Evolutionary conservation across 2,797 vertebrate genomes (phyloP).

Genomic region (Esox masquinongy): DNA sequence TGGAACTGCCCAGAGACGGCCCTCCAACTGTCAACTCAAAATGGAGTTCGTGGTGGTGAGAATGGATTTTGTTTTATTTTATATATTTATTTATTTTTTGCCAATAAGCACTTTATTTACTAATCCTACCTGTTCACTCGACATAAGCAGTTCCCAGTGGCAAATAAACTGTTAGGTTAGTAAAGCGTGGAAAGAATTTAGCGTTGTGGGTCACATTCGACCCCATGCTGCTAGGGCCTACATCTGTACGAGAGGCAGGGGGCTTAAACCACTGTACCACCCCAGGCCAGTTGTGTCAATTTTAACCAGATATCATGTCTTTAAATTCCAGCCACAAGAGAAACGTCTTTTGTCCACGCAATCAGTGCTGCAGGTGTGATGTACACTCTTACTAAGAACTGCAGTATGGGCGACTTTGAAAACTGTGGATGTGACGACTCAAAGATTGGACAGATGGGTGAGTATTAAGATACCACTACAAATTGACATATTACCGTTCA

Average conservation of each 20-base stretch:
- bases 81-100: neutral
- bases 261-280: neutral
- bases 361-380: conserved; percentile 95
- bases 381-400: conserved; percentile 96
- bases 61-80: neutral
- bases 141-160: neutral
- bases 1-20: conserved; percentile 97
- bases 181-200: too few relatives aligned
- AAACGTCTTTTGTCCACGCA: conserved; percentile 93
- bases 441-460: conserved; percentile 87
- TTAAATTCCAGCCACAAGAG: conserved; percentile 83
- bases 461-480: conserved; percentile 12
- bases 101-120: too few relatives aligned
- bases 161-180: neutral
- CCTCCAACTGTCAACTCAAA: conserved; percentile 89
- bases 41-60: conserved; percentile 88
- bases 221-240: too few relatives aligned
- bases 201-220: too few relatives aligned
- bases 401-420: conserved; percentile 95
- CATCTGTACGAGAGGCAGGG: too few relatives aligned
- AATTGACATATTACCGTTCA: neutral
- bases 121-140: neutral
- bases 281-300: neutral
- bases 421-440: conserved; percentile 95
- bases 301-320: neutral